Percentiles rank a stretch among this genome's conserved stretches.
Evolutionary conservation across 1,140 invertebrate species (phyloP).

Genomic region (Galendromus occidentalis): DNA sequence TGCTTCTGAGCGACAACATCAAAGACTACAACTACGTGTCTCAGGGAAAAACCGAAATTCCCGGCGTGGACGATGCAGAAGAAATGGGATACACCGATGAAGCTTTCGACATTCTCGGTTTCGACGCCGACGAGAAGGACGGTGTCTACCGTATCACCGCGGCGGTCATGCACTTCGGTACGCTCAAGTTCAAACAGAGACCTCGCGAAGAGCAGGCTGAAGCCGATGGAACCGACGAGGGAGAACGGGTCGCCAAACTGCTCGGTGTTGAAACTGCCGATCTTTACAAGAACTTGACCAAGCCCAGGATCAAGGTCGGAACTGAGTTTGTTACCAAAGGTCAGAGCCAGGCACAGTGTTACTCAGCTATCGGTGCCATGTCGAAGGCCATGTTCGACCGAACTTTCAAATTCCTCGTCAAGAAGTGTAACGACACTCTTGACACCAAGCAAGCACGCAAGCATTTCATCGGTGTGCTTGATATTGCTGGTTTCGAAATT

Average conservation of each 20-base stretch:
- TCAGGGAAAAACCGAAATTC: slow-evolving; percentile 91
- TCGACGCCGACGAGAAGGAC: slow-evolving; percentile 35
- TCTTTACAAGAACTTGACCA: slow-evolving; percentile 36
- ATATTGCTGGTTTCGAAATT: slow-evolving; percentile 45
- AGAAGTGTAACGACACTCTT: slow-evolving; percentile 38
- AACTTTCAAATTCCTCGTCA: slow-evolving; percentile 38
- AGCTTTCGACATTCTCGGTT: slow-evolving; percentile 41
- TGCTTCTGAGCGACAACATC: slow-evolving; percentile 55
- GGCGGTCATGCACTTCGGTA: slow-evolving; percentile 40
- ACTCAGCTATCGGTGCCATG: slow-evolving; percentile 35
- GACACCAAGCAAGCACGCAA: slow-evolving; percentile 37
- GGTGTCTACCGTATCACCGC: slow-evolving; percentile 40
- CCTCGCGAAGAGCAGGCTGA: slow-evolving; percentile 44
- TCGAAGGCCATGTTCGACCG: slow-evolving; percentile 40
- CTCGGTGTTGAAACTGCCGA: slow-evolving; percentile 37
- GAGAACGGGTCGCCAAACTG: slow-evolving; percentile 38
- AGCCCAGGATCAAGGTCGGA: slow-evolving; percentile 39
- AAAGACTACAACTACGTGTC: slow-evolving; percentile 79
- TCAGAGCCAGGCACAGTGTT: slow-evolving; percentile 34
- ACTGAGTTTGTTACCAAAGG: slow-evolving; percentile 41
- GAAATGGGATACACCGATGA: slow-evolving; percentile 77
- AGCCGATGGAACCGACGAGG: slow-evolving; percentile 39
- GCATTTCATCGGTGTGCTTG: slow-evolving; percentile 41
- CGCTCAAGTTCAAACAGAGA: slow-evolving; percentile 42
- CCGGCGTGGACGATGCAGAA: slow-evolving; percentile 85